Evolutionary conservation across 2,888 invertebrate species (phyloP).

Genomic region (Cremastinae sp.): DNA sequence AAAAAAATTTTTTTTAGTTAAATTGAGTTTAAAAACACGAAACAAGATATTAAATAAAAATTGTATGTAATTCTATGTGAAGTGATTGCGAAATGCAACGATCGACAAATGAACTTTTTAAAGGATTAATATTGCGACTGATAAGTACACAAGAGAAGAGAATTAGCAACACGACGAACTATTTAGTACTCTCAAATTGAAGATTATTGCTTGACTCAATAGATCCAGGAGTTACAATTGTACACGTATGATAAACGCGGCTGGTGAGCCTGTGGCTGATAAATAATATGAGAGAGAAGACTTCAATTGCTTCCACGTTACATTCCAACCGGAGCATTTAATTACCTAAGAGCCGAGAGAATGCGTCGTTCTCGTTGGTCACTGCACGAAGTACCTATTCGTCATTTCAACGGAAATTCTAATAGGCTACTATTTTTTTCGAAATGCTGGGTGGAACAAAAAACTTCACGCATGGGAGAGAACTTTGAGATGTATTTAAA

Average conservation of each 20-base stretch:
- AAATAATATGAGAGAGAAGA: conserved; percentile 17
- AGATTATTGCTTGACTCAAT: conserved; percentile 57
- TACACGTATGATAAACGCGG: conserved; percentile 7
- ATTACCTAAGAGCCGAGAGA: conserved; percentile 47
- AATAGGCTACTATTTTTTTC: conserved; percentile 42
- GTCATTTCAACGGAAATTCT: conserved; percentile 30
- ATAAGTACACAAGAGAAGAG: conserved; percentile 5
- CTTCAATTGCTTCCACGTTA: conserved; percentile 53
- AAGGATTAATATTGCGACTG: not conserved
- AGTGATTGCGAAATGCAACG: not conserved
- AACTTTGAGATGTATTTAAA: no score
- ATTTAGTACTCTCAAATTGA: conserved; percentile 53
- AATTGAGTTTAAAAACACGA: no score
- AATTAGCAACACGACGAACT: conserved; percentile 26
- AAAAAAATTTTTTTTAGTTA: no score
- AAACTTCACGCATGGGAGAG: no score
- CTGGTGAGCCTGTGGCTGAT: conserved; percentile 19
- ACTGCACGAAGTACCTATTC: conserved; percentile 7
- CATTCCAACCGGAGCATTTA: conserved; percentile 51
- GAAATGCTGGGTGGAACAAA: no score
- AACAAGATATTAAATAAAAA: no score
- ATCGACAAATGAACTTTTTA: not conserved
- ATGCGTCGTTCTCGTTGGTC: conserved; percentile 15
- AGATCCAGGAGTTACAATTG: conserved; percentile 35
- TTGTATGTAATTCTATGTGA: not conserved